Percentiles rank a stretch among this genome's conserved stretches.
These are phyloP conservation scores for Penaeus japonicus DNA, from an alignment of 1,140 invertebrate species.

Conservation along the genomic window DNA sequence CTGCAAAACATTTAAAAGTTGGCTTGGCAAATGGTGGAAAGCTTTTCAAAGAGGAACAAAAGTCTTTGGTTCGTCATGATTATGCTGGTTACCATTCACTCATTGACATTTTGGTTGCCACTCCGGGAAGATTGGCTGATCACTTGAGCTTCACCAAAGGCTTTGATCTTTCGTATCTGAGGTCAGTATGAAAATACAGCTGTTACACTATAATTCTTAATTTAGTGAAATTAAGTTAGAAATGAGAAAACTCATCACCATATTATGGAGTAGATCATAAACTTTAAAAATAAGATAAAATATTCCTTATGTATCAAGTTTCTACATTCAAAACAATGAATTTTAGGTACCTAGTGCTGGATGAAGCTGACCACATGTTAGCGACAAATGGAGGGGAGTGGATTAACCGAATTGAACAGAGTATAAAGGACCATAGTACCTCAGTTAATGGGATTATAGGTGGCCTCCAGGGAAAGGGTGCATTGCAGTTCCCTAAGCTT, in stretches of 20 bases:
- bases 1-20: conserved; percentile 71
- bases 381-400: conserved; percentile 90
- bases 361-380: conserved; percentile 95
- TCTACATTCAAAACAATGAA: not conserved
- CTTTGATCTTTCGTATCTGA: conserved; percentile 81
- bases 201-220: not conserved
- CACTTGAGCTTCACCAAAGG: conserved; percentile 87
- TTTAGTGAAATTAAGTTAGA: not conserved
- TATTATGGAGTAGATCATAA: too few relatives aligned
- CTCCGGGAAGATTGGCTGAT: conserved; percentile 90
- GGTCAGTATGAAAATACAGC: conserved; percentile 59
- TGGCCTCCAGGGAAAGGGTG: not conserved
- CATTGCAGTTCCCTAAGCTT: conserved; percentile 61
- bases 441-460: not conserved
- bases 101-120: conserved; percentile 91
- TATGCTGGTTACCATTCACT: conserved; percentile 55
- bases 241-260: too few relatives aligned
- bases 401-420: conserved; percentile 74
- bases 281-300: not conserved
- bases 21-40: conserved; percentile 77
- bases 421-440: not conserved
- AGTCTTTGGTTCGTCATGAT: conserved; percentile 64
- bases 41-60: conserved; percentile 80
- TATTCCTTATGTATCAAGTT: not conserved
- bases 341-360: conserved; percentile 81